A percentile compares a stretch with the other conserved stretches of the same genome.
Evolutionary conservation across 2,113 vertebrate genomes (phyloP).

Genomic region (Loxodonta africana): DNA sequence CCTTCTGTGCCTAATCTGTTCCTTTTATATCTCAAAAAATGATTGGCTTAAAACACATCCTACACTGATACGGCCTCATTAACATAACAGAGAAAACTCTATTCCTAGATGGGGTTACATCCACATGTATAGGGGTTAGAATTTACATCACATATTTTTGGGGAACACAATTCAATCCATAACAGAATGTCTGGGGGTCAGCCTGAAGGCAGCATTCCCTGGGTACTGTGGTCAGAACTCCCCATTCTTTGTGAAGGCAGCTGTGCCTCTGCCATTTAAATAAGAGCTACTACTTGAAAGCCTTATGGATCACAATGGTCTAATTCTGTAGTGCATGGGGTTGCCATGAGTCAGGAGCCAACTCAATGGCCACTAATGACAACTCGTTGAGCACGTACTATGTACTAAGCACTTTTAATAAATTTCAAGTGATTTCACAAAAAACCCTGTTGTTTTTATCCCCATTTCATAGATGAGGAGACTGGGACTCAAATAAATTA

Average conservation of each 20-base stretch:
- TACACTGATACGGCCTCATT: no score
- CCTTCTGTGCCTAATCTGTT: no score
- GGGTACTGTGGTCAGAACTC: neutral
- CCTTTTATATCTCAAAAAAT: no score
- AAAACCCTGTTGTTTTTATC: neutral
- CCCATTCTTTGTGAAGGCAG: neutral
- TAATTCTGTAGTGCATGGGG: no score
- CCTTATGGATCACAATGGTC: neutral
- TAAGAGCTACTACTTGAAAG: neutral
- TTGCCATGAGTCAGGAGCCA: neutral
- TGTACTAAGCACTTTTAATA: neutral
- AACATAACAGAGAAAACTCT: no score
- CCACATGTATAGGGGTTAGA: no score
- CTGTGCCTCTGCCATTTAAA: neutral
- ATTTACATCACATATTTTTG: no score
- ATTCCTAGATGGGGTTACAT: no score
- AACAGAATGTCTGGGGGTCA: neutral
- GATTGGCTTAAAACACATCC: no score
- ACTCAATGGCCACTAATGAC: neutral
- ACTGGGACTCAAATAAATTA: neutral
- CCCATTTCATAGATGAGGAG: constrained; percentile 14
- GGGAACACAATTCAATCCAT: no score
- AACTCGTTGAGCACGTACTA: neutral
- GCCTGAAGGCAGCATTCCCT: neutral
- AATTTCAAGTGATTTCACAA: neutral